Evolutionary conservation across 2,888 invertebrate genomes (phyloP), one percentile per base, ranked within the genome.

Genomic region (Hymenopus coronatus): DNA sequence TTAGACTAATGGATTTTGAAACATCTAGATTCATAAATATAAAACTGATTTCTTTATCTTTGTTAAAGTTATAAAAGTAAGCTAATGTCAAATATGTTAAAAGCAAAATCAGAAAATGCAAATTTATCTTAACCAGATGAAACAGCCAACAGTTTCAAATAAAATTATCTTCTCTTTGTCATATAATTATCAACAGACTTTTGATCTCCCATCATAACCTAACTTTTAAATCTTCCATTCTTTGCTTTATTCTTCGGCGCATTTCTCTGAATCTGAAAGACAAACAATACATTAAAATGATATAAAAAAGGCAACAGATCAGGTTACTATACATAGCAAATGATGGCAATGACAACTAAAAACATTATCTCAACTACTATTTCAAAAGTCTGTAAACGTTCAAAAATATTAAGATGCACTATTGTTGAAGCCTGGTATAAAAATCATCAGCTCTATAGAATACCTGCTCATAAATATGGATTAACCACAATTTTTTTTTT

Each of bases 141-240:
- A 27, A 89, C 87, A 87, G 82, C 1, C 9, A 81, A 87, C 87
- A 87, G 30, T 28, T 28, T 81, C 82, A 82, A 82, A 85, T 70
- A 85, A 85, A 54, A 85, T 28, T 70, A 40, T 54, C n/a, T n/a
- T n/a, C 28, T 46, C 20, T n/a, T 8, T 27, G 85, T n/a, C 82
- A 15, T 14, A 83, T 40, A 30, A 25, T n/a, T 46, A 82, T 14
- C 28, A 28, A 28, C 70, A 70, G 54, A 70, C 54, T 70, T 70
- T 70, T 54, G 20, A 70, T 70, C 54, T 70, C 25, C 40, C 88
- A 89, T 91, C 90, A 96, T 91, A 96, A 94, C 91, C 96, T 94
- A 91, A 96, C 96, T 93, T 96, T 96, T 81, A 96, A 93, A 92
- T 96, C 95, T 92, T 96, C 96, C 96, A 96, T 96, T 91, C 96